Evolutionary conservation across 2,113 vertebrate genomes (phyloP), one percentile per base, ranked within the genome.

Genomic region (Gymnogyps californianus): DNA sequence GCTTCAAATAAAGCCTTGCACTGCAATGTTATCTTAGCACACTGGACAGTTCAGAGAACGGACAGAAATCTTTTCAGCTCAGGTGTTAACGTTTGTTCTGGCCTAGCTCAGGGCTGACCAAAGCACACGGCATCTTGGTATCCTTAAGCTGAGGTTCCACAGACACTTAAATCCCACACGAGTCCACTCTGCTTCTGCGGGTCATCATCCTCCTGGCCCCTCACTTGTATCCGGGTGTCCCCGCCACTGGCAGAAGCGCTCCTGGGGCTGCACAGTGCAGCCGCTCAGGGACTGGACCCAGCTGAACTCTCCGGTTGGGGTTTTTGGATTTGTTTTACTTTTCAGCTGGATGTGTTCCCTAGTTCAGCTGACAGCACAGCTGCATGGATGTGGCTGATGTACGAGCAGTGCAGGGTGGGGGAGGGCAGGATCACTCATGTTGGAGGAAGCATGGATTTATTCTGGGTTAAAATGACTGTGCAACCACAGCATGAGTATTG

Each of bases 81-180:
- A 4, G 42, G 26, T 55, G n/a, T 11, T 34, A 21, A 40, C 4
- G 1, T 13, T 32, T 10, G 7, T 16, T 14, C 58, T 54, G 64
- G 59, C 20, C 58, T 9, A 26, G 52, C 52, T 58, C 34, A 2
- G 26, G 49, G 87, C 16, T 71, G 40, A 3, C 44, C 44, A n/a
- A 10, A 54, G n/a, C 66, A 4, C n/a, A 1, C 11, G 0, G 40
- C 8, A 7, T 26, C 40, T 62, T 6, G 9, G 8, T 32, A 4
- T 11, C 51, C 28, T 47, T 11, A 14, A 54, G 34, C 25, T 64
- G 83, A 52, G 58, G 24, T 38, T 40, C 52, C 38, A 6, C 1
- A 1, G 25, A 2, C 2, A 2, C 38, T 4, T 1, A 19, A 46
- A 21, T 32, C 16, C 67, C n/a, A 0, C 6, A 1, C 0, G 9